These are phyloP conservation scores for human DNA, from an alignment of 2,113 vertebrate species.

Conservation along the genomic window GRCh38 chr7:8867001-8867500, in stretches of 20 bases:
- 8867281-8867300: neutral
- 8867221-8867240: neutral
- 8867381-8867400: neutral
- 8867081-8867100: neutral
- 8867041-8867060: conserved; percentile 36
- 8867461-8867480: neutral
- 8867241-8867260: neutral
- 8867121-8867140: neutral
- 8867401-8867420: neutral
- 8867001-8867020: conserved; percentile 10
- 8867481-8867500: neutral
- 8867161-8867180: neutral
- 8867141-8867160: neutral
- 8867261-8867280: neutral
- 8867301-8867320: neutral
- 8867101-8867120: neutral
- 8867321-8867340: neutral
- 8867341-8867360: neutral
- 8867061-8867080: neutral
- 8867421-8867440: neutral
- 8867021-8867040: conserved; percentile 21
- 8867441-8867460: neutral
- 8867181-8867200: neutral
- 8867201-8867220: neutral
- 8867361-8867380: neutral